A percentile compares a stretch with the other conserved stretches of the same genome.
Evolutionary conservation across 2,888 invertebrate species (phyloP).

Genomic region (Sacculina carcini): DNA sequence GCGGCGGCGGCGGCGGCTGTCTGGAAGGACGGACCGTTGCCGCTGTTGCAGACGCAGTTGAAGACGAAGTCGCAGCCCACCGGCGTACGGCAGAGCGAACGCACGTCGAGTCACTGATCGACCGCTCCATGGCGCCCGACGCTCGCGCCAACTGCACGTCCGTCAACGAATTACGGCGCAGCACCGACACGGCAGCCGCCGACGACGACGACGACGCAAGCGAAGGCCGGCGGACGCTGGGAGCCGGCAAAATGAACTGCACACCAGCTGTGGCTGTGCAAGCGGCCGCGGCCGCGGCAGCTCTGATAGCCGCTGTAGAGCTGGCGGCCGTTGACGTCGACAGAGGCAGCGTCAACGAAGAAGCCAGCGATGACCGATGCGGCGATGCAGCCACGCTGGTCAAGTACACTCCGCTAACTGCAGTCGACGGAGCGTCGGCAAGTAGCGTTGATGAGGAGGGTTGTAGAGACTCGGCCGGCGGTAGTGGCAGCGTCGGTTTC

Average conservation of each 20-base stretch:
- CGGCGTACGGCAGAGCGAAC: slow-evolving; percentile 4
- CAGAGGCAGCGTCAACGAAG: not conserved
- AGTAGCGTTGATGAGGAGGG: not conserved
- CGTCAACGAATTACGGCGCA: not conserved
- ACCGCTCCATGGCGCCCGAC: slow-evolving; percentile 1
- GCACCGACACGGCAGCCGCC: not conserved
- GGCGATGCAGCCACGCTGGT: not conserved
- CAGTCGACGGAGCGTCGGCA: not conserved
- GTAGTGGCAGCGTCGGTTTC: slow-evolving; percentile 13
- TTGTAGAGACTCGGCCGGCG: slow-evolving; percentile 12
- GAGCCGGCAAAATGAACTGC: too few relatives aligned
- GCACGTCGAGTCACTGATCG: not conserved
- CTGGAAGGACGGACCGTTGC: too few relatives aligned
- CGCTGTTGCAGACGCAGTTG: too few relatives aligned
- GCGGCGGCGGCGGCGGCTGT: slow-evolving; percentile 21
- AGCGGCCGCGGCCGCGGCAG: not conserved
- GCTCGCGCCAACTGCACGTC: not conserved
- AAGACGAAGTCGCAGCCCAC: slow-evolving; percentile 12
- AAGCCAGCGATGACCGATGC: not conserved
- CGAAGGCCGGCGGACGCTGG: not conserved
- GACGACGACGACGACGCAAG: not conserved
- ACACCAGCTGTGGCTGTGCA: not conserved
- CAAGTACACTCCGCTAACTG: not conserved
- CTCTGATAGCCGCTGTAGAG: not conserved
- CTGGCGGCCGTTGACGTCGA: too few relatives aligned